Conservation (phyloP, 2,113 vertebrate species). For the Gyps fulvus region DNA sequence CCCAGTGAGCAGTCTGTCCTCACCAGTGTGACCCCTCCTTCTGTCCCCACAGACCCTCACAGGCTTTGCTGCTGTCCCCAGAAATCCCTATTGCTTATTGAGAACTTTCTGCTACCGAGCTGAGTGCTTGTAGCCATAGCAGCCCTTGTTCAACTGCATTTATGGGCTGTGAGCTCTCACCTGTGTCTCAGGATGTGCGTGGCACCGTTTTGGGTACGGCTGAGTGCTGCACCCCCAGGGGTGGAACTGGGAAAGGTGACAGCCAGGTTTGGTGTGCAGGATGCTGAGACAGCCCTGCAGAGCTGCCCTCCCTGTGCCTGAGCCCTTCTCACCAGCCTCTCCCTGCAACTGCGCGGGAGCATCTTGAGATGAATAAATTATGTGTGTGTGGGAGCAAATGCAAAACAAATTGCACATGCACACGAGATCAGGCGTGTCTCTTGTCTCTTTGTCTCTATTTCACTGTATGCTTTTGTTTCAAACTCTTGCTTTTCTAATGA, state of each 20-base stretch:
- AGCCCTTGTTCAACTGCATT: neutral
- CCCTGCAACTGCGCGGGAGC: neutral
- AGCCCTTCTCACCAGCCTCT: neutral
- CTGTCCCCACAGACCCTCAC: neutral
- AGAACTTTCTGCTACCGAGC: neutral
- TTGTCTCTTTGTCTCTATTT: neutral
- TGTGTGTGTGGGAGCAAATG: neutral
- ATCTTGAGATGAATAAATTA: neutral
- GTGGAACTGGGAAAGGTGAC: neutral
- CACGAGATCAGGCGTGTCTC: fast-evolving
- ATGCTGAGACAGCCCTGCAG: neutral
- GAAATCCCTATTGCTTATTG: neutral
- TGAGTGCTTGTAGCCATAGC: neutral
- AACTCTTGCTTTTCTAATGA: neutral
- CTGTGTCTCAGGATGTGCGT: too few species aligned
- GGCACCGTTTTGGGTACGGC: fast-evolving
- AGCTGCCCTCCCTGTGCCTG: neutral
- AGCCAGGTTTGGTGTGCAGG: fast-evolving
- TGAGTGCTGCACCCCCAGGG: fast-evolving
- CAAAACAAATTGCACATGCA: neutral
- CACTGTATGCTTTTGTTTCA: neutral
- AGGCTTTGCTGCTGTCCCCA: neutral
- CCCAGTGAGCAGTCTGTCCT: neutral
- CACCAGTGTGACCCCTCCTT: neutral
- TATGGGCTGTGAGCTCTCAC: neutral